A percentile compares a stretch with the other conserved stretches of the same genome.
Evolutionary conservation across 2,797 vertebrate genomes (phyloP).

Genomic region (Dromococcyx pavoninus): DNA sequence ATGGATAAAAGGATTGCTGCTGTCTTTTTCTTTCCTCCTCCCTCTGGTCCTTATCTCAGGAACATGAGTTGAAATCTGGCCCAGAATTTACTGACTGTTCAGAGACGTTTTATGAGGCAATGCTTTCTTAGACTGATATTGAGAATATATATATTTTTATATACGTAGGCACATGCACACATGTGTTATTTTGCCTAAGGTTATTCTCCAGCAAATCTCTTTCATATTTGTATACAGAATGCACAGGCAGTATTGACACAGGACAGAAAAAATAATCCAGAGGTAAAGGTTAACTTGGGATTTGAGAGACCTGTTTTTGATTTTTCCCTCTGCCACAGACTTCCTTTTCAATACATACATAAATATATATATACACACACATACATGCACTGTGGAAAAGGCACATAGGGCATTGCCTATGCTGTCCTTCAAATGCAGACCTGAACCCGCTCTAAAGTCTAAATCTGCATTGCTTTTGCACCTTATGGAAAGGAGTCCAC

Average conservation of each 20-base stretch:
- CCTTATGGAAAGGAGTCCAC: neutral
- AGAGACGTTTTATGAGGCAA: slow-evolving; percentile 34
- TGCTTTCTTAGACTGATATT: neutral
- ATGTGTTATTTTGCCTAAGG: neutral
- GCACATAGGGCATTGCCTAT: neutral
- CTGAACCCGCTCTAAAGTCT: too few species aligned
- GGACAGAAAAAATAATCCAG: neutral
- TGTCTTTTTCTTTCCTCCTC: slow-evolving; percentile 31
- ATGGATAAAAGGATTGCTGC: slow-evolving; percentile 61
- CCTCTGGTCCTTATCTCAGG: slow-evolving; percentile 61
- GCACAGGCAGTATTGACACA: neutral
- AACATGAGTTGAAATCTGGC: slow-evolving; percentile 59
- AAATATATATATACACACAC: neutral
- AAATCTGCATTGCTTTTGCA: neutral
- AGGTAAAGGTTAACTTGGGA: slow-evolving; percentile 18
- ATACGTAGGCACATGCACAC: neutral
- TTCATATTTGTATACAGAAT: slow-evolving; percentile 3
- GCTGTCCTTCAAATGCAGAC: neutral
- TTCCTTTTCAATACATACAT: neutral
- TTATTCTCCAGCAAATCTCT: slow-evolving; percentile 30
- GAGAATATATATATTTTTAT: slow-evolving; percentile 10
- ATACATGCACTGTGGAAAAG: neutral
- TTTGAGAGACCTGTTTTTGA: slow-evolving; percentile 3
- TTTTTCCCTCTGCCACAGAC: neutral
- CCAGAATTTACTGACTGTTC: slow-evolving; percentile 45